Conservation (phyloP, 2,113 vertebrate species). For the Phyllostomus discolor region DNA sequence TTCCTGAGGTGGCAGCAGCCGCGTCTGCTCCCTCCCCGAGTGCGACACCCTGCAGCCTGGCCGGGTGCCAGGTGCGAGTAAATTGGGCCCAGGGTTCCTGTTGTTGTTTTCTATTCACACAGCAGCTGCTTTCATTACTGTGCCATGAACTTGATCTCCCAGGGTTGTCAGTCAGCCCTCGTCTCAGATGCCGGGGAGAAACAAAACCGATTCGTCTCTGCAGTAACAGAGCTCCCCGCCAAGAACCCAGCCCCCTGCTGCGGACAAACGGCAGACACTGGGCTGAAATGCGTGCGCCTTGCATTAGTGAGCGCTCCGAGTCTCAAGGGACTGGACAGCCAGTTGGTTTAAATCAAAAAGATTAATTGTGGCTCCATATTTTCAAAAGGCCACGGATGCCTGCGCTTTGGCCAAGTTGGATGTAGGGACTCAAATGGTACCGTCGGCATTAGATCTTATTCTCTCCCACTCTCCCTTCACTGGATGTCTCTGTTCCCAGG, state of each 20-base stretch:
- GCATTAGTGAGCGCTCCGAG: background rate
- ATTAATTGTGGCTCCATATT: background rate
- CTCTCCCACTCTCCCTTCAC: background rate
- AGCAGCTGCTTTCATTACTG: slow-evolving; percentile 59
- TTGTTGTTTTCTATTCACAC: slow-evolving; percentile 14
- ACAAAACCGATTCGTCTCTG: background rate
- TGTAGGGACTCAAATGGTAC: background rate
- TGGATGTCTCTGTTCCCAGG: background rate
- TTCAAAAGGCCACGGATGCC: background rate
- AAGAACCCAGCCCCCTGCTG: background rate
- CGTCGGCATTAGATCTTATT: background rate
- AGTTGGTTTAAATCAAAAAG: background rate
- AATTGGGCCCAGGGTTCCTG: slow-evolving; percentile 60
- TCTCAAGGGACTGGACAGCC: background rate
- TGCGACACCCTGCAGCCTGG: slow-evolving; percentile 61
- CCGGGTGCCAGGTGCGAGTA: slow-evolving; percentile 59
- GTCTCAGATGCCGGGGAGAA: background rate
- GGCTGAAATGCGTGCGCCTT: background rate
- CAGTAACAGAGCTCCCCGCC: background rate
- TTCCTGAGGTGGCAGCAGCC: slow-evolving; percentile 14
- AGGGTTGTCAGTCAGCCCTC: background rate
- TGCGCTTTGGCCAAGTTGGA: background rate
- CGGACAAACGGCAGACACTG: background rate
- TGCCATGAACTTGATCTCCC: background rate
- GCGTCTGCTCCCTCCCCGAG: slow-evolving; percentile 49